These are phyloP conservation scores for Leptatherina wallacei DNA, from an alignment of 2,797 vertebrate genomes.

Conservation along the genomic window DNA sequence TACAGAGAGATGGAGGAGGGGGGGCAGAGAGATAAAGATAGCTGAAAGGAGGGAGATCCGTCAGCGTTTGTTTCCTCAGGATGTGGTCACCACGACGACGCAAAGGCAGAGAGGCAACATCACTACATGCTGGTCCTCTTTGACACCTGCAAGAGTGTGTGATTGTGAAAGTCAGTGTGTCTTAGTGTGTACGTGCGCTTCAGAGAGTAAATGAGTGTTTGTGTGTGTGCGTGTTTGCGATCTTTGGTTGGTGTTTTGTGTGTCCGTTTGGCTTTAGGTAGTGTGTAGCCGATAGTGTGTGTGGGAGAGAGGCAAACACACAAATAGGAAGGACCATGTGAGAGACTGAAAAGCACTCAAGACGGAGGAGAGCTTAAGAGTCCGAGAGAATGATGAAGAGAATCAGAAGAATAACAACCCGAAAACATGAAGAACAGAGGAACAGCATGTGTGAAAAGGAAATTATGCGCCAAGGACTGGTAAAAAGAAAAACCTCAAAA, in stretches of 20 bases:
- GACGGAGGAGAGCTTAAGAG: conserved; percentile 24
- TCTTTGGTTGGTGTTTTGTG: conserved; percentile 35
- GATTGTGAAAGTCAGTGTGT: conserved; percentile 46
- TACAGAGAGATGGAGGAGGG: conserved; percentile 55
- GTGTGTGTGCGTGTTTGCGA: conserved; percentile 18
- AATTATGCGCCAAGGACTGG: conserved; percentile 57
- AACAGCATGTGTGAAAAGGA: conserved; percentile 53
- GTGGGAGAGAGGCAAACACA: conserved; percentile 19
- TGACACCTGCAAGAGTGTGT: conserved; percentile 75
- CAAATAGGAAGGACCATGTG: conserved; percentile 45
- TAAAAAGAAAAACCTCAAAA: conserved; percentile 60
- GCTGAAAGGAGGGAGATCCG: conserved; percentile 81
- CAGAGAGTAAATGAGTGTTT: conserved; percentile 46
- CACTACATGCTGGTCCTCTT: conserved; percentile 67
- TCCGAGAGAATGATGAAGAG: conserved; percentile 49
- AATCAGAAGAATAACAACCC: conserved; percentile 22
- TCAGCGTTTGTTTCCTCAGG: conserved; percentile 83
- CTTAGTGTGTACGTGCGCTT: conserved; percentile 39
- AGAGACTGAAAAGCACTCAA: conserved; percentile 29
- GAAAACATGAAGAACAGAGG: conserved; percentile 48
- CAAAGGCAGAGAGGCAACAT: conserved; percentile 69
- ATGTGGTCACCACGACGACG: conserved; percentile 82
- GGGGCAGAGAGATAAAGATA: conserved; percentile 76
- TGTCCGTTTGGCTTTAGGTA: conserved; percentile 45
- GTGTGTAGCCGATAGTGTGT: conserved; percentile 15